Evolutionary conservation across 2,888 invertebrate species (phyloP).

Genomic region (Aspidapion aeneum): DNA sequence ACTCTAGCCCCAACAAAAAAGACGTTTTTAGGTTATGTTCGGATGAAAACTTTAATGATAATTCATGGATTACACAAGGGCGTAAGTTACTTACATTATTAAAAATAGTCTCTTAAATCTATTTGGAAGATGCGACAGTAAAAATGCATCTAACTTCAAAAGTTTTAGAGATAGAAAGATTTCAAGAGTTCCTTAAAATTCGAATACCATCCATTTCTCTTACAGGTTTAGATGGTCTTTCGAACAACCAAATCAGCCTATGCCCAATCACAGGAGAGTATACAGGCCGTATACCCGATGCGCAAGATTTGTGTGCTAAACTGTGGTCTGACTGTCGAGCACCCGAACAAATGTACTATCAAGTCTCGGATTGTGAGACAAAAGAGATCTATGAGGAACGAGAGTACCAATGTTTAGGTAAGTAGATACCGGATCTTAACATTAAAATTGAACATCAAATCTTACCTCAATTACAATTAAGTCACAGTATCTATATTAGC

Average conservation of each 20-base stretch:
- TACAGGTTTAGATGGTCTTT: conserved; percentile 30
- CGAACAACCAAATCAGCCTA: conserved; percentile 33
- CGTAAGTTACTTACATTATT: conserved; percentile 47
- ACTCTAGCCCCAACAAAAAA: conserved; percentile 35
- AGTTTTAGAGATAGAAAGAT: too few relatives aligned
- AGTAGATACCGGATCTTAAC: too few relatives aligned
- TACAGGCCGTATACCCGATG: conserved; percentile 60
- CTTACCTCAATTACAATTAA: too few relatives aligned
- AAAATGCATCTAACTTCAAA: conserved; percentile 1
- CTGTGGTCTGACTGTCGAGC: conserved; percentile 62
- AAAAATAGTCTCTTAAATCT: conserved; percentile 2
- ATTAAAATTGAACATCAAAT: too few relatives aligned
- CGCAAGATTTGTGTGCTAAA: conserved; percentile 57
- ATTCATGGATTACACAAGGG: conserved; percentile 61
- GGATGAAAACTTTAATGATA: conserved; percentile 50
- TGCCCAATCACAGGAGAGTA: conserved; percentile 66
- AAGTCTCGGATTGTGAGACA: conserved; percentile 58
- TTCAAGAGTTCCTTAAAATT: too few relatives aligned
- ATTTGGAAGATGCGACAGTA: not conserved
- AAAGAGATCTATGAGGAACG: conserved; percentile 62
- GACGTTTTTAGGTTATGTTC: conserved; percentile 40
- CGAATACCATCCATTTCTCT: too few relatives aligned
- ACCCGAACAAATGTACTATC: conserved; percentile 64
- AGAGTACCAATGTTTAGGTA: conserved; percentile 60
- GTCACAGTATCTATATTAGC: too few relatives aligned